phyloP scores from a whole-genome alignment of 2,888 invertebrate species.

The Cyclophora albipunctata region DNA sequence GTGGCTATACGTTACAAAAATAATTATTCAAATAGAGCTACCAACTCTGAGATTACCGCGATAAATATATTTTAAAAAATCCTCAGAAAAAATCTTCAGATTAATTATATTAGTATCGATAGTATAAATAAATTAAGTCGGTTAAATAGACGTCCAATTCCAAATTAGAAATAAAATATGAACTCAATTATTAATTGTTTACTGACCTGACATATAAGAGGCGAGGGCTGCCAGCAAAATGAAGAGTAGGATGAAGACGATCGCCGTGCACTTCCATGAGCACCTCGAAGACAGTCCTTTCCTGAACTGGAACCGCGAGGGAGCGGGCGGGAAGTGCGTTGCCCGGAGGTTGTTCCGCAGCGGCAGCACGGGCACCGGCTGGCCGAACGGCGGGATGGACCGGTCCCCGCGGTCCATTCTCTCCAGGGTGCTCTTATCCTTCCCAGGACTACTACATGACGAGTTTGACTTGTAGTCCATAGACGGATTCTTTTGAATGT shows the following conservation, averaged over 20 bases:
- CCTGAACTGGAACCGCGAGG: conserved; percentile 88
- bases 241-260: conserved; percentile 89
- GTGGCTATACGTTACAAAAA: too few relatives aligned
- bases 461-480: conserved; percentile 92
- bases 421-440: conserved; percentile 73
- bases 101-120: neutral
- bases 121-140: neutral
- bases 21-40: too few relatives aligned
- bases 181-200: too few relatives aligned
- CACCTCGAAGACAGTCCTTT: conserved; percentile 90
- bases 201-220: conserved; percentile 89
- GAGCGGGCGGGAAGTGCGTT: conserved; percentile 82
- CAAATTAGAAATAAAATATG: too few relatives aligned
- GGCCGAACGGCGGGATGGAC: conserved; percentile 77
- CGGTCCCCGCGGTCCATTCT: conserved; percentile 76
- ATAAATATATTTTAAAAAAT: neutral
- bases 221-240: conserved; percentile 88
- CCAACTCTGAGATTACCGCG: neutral
- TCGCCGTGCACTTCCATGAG: conserved; percentile 94
- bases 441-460: conserved; percentile 88
- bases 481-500: conserved; percentile 88
- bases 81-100: neutral
- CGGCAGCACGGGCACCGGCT: conserved; percentile 85
- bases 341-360: conserved; percentile 83
- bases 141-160: too few relatives aligned